These are phyloP conservation scores for Epinephelus moara DNA, from an alignment of 2,113 vertebrate species.

Conservation along the genomic window DNA sequence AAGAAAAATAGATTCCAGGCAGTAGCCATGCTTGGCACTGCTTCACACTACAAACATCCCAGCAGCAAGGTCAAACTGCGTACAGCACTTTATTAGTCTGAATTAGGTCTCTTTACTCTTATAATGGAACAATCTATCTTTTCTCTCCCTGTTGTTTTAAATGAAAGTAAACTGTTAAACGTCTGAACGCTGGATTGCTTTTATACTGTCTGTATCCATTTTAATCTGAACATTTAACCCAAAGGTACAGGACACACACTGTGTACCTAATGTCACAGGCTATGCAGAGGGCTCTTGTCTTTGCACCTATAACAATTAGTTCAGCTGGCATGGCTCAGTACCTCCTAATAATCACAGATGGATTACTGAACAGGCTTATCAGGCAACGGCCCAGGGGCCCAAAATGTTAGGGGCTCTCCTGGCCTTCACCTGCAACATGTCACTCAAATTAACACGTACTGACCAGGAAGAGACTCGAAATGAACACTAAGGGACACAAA, in stretches of 20 bases:
- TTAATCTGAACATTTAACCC: neutral
- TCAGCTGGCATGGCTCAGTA: neutral
- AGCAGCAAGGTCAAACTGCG: slow-evolving; percentile 61
- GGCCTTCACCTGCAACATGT: too few species aligned
- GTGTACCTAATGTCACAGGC: neutral
- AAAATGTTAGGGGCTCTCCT: too few species aligned
- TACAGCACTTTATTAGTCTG: slow-evolving; percentile 50
- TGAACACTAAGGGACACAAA: too few species aligned
- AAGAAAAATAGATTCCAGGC: slow-evolving; percentile 19
- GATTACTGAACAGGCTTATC: too few species aligned
- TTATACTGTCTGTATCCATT: slow-evolving; percentile 2
- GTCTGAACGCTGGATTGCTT: slow-evolving; percentile 14
- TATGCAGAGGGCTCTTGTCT: neutral
- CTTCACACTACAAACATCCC: slow-evolving; percentile 27
- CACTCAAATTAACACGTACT: too few species aligned
- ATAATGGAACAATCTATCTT: slow-evolving; percentile 47
- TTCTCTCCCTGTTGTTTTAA: slow-evolving; percentile 25
- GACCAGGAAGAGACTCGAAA: too few species aligned
- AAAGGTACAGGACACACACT: neutral
- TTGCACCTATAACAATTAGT: neutral
- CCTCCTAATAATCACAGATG: neutral
- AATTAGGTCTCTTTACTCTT: slow-evolving; percentile 51
- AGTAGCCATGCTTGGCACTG: slow-evolving; percentile 18
- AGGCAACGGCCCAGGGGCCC: too few species aligned
- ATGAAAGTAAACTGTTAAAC: slow-evolving; percentile 39